phyloP scores from a whole-genome alignment of 2,113 vertebrate genomes.

The Nothocercus nigrocapillus region DNA sequence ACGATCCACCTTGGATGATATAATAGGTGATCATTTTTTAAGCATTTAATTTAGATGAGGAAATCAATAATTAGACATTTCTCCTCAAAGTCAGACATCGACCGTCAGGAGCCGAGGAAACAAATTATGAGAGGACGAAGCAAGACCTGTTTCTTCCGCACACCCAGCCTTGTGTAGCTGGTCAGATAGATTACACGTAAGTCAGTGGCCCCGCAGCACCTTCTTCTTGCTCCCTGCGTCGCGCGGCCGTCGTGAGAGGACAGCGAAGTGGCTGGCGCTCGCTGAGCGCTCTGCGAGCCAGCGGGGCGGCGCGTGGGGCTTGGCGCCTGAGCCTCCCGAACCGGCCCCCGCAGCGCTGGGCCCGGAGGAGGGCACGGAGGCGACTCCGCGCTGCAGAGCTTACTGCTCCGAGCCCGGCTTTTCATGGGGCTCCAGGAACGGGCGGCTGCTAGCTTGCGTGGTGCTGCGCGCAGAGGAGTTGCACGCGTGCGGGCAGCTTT shows the following conservation, averaged over 20 bases:
- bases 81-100: neutral
- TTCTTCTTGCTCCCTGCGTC: neutral
- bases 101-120: neutral
- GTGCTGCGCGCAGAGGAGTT: neutral
- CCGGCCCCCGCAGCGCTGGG: neutral
- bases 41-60: neutral
- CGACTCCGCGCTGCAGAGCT: neutral
- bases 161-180: neutral
- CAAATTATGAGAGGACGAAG: neutral
- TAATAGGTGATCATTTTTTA: neutral
- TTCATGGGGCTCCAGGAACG: neutral
- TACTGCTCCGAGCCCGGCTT: neutral
- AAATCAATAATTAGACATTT: neutral
- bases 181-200: neutral
- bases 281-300: neutral
- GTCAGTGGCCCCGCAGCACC: neutral
- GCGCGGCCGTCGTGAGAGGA: neutral
- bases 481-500: neutral
- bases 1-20: neutral
- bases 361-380: conserved; percentile 1
- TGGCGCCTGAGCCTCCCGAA: neutral
- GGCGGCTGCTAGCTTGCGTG: neutral
- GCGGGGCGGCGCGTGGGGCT: neutral
- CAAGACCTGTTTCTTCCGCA: neutral
- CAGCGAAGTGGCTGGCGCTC: neutral